Base-by-base conservation (phyloP, 1,140 invertebrate genomes). In the Agrilus planipennis region DNA sequence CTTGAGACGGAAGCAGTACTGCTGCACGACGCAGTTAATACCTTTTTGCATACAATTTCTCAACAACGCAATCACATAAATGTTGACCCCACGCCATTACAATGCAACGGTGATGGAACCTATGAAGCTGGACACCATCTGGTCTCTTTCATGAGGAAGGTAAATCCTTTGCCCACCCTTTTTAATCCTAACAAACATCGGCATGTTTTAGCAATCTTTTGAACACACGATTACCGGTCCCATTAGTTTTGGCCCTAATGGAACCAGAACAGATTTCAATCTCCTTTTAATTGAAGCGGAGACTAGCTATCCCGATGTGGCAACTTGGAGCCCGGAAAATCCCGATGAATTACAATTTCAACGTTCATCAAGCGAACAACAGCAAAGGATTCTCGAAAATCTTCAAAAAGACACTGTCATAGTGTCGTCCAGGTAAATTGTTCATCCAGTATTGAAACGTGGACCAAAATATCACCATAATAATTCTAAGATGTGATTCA, bases 121-220 rank as follows among this genome's bases (percentile, higher is more conserved):
- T 43, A 42, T 78, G 54, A 64, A 16, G 69, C 77, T 16, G 45
- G 50, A 4, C 69, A 70, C 54, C 72, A 71, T 39, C 69, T 87
- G 12, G 72, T 77, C 25, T 81, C 81, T 60, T 78, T 77, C 47
- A 80, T 87, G 70, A 77, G 77, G 65, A 69, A 77, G 57, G 79
- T 81, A 64, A 58, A 53, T 34, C 21, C 50, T 22, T 46, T 39
- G 10, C n/a, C 7, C 2, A 21, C 10, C 11, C 19, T 31, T 14
- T 3, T 31, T 19, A 17, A 20, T 9, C 23, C 4, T 34, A 15
- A 15, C 15, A 30, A 17, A 15, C 9, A 14, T 25, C 23, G 28
- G 18, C 11, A 10, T 20, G 5, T 44, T 42, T 22, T 28, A 32
- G 42, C 39, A 20, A 29, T 41, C 20, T 7, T 16, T 44, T 9